Conservation (phyloP, 2,113 vertebrate genomes). For the Nesospiza acunhae region DNA sequence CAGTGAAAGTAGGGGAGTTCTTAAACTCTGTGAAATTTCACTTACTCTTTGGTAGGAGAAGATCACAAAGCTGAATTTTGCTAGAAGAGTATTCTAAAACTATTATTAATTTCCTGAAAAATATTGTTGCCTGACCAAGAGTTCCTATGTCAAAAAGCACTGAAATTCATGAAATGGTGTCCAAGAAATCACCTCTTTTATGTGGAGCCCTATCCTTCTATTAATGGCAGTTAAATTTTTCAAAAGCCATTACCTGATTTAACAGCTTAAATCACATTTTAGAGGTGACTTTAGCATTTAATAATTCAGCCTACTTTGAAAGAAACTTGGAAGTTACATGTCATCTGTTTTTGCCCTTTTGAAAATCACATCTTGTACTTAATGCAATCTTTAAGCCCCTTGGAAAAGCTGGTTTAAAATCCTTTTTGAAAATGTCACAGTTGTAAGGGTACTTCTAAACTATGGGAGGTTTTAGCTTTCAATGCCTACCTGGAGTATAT, state of each 20-base stretch:
- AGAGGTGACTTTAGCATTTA: slow-evolving; percentile 2
- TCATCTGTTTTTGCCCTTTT: slow-evolving; percentile 16
- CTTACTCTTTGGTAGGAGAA: neutral
- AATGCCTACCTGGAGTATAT: neutral
- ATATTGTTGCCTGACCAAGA: neutral
- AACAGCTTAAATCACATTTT: slow-evolving; percentile 20
- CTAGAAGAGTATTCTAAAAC: neutral
- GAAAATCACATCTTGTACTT: neutral
- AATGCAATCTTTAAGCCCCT: neutral
- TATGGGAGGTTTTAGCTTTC: neutral
- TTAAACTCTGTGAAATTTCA: neutral
- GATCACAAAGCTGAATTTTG: neutral
- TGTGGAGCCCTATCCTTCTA: neutral
- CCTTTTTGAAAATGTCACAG: slow-evolving; percentile 6
- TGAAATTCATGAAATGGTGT: neutral
- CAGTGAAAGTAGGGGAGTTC: neutral
- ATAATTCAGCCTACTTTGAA: slow-evolving; percentile 14
- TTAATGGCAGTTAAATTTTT: slow-evolving; percentile 17
- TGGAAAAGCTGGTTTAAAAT: slow-evolving; percentile 21
- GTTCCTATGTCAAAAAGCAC: neutral
- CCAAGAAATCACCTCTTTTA: neutral
- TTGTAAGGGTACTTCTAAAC: neutral
- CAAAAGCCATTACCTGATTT: slow-evolving; percentile 13
- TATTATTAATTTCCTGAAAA: neutral
- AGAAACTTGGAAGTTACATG: neutral